Base-by-base conservation (phyloP, 2,113 vertebrate species). In the Origma solitaria region DNA sequence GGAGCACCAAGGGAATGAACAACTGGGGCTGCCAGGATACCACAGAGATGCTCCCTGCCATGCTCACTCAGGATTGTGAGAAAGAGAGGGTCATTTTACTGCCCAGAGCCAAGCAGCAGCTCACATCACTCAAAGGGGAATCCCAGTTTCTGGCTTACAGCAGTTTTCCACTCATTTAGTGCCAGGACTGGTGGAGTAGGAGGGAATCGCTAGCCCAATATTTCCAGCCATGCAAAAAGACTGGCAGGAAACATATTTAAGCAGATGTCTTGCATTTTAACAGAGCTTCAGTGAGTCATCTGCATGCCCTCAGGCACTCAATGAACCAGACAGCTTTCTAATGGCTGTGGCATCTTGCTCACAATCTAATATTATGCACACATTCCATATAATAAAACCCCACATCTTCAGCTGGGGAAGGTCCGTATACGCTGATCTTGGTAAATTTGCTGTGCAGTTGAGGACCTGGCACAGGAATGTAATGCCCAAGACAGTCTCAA, bases 221-320 rank as follows among this genome's bases (percentile, higher is more conserved):
- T 97, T 92, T 88, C 66, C 82, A 94, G 30, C 30, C 13, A 1
- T 37, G 64, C 27, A 40, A 65, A 88, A 86, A 19, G 40, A 56
- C 38, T 90, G 94, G 38, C 96, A 95, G 92, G 44, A 86, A 94
- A 95, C 76, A 24, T 51, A 92, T 51, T 94, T 50, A 93, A 92
- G 92, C 90, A 93, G 93, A 96, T 95, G 94, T 73, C 76, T 75
- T 82, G 28, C 56, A 61, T 88, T 82, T 75, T 84, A 87, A 70
- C 88, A 64, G 62, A 72, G 70, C 85, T 91, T 76, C 72, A 54
- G 87, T 96, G 95, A 96, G 71, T 96, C 92, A 94, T 93, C 82
- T 0, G 0, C 75, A 33, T 66, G 47, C 75, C 90, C 79, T 86
- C 28, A 47, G 71, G 92, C 82, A 37, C 64, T 73, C 51, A 40